Base-by-base conservation (phyloP, 2,797 vertebrate species). In the Cryptoprocta ferox region DNA sequence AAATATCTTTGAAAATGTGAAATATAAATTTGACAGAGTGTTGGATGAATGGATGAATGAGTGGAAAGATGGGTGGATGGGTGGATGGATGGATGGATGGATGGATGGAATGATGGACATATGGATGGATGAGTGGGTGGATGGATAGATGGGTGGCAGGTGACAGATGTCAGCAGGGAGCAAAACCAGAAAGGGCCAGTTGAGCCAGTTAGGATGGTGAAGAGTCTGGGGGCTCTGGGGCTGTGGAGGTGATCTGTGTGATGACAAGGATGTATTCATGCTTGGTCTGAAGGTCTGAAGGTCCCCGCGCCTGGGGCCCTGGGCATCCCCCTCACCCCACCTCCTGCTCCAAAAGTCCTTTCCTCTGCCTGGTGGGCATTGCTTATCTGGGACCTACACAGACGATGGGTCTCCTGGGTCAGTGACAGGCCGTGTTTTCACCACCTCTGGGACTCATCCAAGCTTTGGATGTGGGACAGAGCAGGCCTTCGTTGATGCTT, bases 111-210 rank as follows among this genome's bases (percentile, higher is more conserved):
- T 2, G 8, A 30, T 63, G 61, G 28, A 30, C 30, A 28, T 11
- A 30, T 30, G 28, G 28, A 30, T 63, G 61, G 26, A 28, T 61
- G 59, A 16, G 7, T 19, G 18, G 53, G 7, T 56, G 53, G 53
- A 19, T 9, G 6, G 56, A 19, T 48, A 48, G 32, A 2, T 39
- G 14, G 28, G 28, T 14, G 65, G 48, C 11, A 13, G 32, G 24
- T 1, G 7, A 6, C 0, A 30, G 12, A 39, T 2, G 35, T 21
- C 45, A 0, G 9, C 0, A 10, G 13, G 30, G 32, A 79, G 37
- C 35, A 32, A 6, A 76, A 63, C 91, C 26, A 14, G 68, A 53
- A 89, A 42, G 91, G 61, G n/a, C 53, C 26, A 0, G 1, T 0
- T 1, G 56, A 71, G 19, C 48, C 16, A 11, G 15, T 9, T 2